Evolutionary conservation across 35 echinoderm and acorn worm genomes (phyloP), one percentile per base, ranked within the genome.

Genomic region (Holothuria glaberrima): DNA sequence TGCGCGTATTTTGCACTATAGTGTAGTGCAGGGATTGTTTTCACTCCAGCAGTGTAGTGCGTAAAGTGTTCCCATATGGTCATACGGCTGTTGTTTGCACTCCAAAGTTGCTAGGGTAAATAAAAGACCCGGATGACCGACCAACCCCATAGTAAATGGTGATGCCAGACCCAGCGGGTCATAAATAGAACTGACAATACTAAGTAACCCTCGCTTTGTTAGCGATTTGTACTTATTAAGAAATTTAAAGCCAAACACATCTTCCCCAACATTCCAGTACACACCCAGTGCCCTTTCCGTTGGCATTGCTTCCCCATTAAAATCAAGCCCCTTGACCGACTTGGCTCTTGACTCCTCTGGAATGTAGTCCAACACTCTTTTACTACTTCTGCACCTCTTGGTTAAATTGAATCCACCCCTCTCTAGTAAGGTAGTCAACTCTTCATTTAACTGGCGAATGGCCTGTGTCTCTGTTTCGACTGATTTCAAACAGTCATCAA

Each of bases 321-420:
- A 86, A 19, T 86, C 83, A 25, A 82, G 22, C 5, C 12, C 27
- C 41, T 64, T 86, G 1, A 86, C 54, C 30, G 41, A 58, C 30
- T 52, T 52, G 14, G 52, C 62, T 36, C 31, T 38, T 27, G 6
- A 32, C 12, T 41, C 64, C 34, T 35, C 59, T 25, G 30, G 85
- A 88, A 70, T 34, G 27, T 67, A 36, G 14, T 17, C 21, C 58
- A 64, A 5, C 18, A 63, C 58, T 60, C 63, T 54, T 54, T 31
- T 88, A 9, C 88, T 80, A 54, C 77, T 96, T 48, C 88, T 90
- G 25, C 90, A 50, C 94, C 94, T 90, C 57, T 96, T 93, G 13
- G 91, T 96, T 20, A 96, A 34, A 31, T 77, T 34, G 45, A 93
- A 96, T 45, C 94, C 94, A 24, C 94, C 94, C 20, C 66, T 86